Evolutionary conservation across 2,888 invertebrate genomes (phyloP).

Genomic region (Meteorus cinctellus): DNA sequence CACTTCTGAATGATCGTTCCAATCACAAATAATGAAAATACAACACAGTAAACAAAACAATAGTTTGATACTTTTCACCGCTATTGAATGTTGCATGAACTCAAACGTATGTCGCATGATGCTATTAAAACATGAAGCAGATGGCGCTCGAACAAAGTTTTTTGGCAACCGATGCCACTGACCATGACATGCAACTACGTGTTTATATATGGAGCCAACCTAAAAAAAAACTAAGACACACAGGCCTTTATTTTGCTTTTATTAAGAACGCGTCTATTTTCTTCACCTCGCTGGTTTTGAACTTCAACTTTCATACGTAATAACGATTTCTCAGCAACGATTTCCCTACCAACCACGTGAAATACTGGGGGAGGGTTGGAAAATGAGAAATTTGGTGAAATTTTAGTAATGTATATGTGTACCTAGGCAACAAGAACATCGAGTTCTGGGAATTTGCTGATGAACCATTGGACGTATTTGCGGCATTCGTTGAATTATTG

Average conservation of each 20-base stretch:
- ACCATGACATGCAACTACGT: conserved; percentile 57
- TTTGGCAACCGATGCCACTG: conserved; percentile 56
- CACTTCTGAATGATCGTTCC: background rate
- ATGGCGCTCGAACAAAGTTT: conserved; percentile 38
- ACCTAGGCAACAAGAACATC: conserved; percentile 72
- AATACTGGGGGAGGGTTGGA: background rate
- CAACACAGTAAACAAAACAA: background rate
- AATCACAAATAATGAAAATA: background rate
- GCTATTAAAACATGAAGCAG: background rate
- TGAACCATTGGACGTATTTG: conserved; percentile 67
- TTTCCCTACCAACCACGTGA: background rate
- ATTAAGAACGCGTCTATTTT: conserved; percentile 40
- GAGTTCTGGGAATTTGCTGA: conserved; percentile 69
- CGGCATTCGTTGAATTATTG: conserved; percentile 67
- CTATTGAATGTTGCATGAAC: background rate
- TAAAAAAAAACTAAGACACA: conserved; percentile 44
- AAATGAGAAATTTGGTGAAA: background rate
- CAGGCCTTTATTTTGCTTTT: conserved; percentile 21
- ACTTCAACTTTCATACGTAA: background rate
- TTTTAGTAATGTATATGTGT: conserved; percentile 40
- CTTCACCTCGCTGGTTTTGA: conserved; percentile 5
- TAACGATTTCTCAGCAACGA: background rate
- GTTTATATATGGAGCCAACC: conserved; percentile 52
- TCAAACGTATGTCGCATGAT: background rate
- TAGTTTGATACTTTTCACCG: conserved; percentile 5